A percentile compares a stretch with the other conserved stretches of the same genome.
These are phyloP conservation scores for Euplexia lucipara DNA, from an alignment of 2,888 invertebrate genomes.

Conservation along the genomic window DNA sequence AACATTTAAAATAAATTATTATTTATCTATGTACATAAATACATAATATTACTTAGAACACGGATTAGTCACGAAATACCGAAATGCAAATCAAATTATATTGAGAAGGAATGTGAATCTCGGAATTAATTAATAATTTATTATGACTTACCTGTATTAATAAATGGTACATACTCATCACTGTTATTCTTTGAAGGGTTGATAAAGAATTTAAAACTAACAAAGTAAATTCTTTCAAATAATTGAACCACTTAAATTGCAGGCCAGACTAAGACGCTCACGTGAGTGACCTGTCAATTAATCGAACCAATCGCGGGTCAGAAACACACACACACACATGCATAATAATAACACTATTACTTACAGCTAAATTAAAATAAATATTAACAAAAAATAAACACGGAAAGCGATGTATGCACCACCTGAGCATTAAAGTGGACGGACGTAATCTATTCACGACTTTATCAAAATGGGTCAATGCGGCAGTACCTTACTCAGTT, in stretches of 20 bases:
- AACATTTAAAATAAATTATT: conserved; percentile 44
- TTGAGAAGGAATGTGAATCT: conserved; percentile 45
- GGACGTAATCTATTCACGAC: conserved; percentile 83
- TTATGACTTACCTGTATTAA: conserved; percentile 19
- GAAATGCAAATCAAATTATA: conserved; percentile 51
- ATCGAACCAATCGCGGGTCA: conserved; percentile 9
- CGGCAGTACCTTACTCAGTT: conserved; percentile 74
- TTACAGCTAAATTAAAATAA: conserved; percentile 39
- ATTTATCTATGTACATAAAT: conserved; percentile 48
- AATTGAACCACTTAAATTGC: no score
- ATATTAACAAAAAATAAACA: conserved; percentile 55
- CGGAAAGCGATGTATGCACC: conserved; percentile 67
- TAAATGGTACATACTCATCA: conserved; percentile 1
- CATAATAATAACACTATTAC: conserved; percentile 30
- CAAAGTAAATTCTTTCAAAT: no score
- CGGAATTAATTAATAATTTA: conserved; percentile 29
- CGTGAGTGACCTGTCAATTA: conserved; percentile 6
- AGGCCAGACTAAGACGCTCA: no score
- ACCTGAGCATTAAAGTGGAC: conserved; percentile 78
- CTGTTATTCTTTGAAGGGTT: not conserved
- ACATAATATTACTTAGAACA: conserved; percentile 50
- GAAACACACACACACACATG: conserved; percentile 10
- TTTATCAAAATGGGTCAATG: conserved; percentile 90
- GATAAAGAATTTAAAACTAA: not conserved
- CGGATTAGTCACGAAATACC: conserved; percentile 48